Base-by-base conservation (phyloP, 2,888 invertebrate genomes). In the Dolichomitus sp. region DNA sequence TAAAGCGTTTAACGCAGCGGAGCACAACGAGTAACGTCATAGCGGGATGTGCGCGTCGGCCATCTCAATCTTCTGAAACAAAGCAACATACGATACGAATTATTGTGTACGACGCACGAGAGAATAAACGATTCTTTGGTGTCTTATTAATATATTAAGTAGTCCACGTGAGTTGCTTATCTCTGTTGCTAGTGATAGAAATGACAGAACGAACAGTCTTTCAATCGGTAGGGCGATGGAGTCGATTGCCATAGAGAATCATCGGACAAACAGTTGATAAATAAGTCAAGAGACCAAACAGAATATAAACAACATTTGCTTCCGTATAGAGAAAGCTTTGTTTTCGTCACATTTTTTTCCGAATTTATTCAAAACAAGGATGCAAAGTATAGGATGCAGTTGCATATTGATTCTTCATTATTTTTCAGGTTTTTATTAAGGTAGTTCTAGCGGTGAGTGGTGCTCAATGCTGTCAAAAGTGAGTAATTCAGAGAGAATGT, bases 1-100 rank as follows among this genome's bases (percentile, higher is more conserved):
- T 7, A 2, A 19, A 68, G 9, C 17, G 63, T 63, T 77, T 27
- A 69, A 12, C 33, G 3, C 30, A 33, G 59, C 59, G 6, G 30
- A 33, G 1, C 30, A 33, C 6, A 54, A 17, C 45, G 27, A 65
- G 66, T 48, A 33, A 63, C 77, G 78, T 78, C 73, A 61, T 73
- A 50, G 61, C 63, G 50, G 72, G 76, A 65, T 66, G 68, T 75
- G 52, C 74, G 73, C 19, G 50, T 23, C 57, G 52, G 37, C 52
- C 72, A 68, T 81, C 72, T 73, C 52, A 73, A 77, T 81, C 81
- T 77, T 81, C 59, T 40, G 66, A 81, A 72, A 77, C 77, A 68
- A 77, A 81, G 68, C 52, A 23, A 45, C 27, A 19, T 59, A 75
- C 40, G 42, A 40, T 40, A 45, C 9, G 45, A 19, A 72, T 37